A percentile compares a stretch with the other conserved stretches of the same genome.
Evolutionary conservation across 2,113 vertebrate genomes (phyloP).

Genomic region (Corvus moneduloides): DNA sequence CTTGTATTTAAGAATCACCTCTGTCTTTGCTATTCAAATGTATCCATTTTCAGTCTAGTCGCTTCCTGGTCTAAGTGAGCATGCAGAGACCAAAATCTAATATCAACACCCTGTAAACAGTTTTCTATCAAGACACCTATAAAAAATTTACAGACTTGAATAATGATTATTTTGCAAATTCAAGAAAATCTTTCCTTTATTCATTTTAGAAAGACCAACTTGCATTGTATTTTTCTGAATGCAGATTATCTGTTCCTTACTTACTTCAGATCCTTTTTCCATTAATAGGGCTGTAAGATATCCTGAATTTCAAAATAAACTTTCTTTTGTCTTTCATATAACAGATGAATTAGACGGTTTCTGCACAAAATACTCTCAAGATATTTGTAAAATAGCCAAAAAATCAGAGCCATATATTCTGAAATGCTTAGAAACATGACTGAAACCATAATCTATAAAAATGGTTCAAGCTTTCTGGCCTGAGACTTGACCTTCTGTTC

Average conservation of each 20-base stretch:
- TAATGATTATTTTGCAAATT: slow-evolving; percentile 32
- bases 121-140: slow-evolving; percentile 28
- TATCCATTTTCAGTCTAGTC: background rate
- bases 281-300: background rate
- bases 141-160: slow-evolving; percentile 21
- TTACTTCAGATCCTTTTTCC: slow-evolving; percentile 22
- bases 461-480: background rate
- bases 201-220: slow-evolving; percentile 62
- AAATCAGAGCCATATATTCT: background rate
- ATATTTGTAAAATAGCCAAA: background rate
- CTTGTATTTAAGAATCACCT: background rate
- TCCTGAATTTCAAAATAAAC: slow-evolving; percentile 7
- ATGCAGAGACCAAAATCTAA: background rate
- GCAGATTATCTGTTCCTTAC: slow-evolving; percentile 31
- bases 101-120: background rate
- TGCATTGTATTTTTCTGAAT: slow-evolving; percentile 4
- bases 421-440: background rate
- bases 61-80: background rate
- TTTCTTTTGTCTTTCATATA: background rate
- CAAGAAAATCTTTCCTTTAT: slow-evolving; percentile 42
- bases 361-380: background rate
- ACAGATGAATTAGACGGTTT: background rate
- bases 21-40: background rate
- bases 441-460: background rate
- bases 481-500: background rate